Conservation (phyloP, 1,140 invertebrate species). For the Tetramorium alpestre region DNA sequence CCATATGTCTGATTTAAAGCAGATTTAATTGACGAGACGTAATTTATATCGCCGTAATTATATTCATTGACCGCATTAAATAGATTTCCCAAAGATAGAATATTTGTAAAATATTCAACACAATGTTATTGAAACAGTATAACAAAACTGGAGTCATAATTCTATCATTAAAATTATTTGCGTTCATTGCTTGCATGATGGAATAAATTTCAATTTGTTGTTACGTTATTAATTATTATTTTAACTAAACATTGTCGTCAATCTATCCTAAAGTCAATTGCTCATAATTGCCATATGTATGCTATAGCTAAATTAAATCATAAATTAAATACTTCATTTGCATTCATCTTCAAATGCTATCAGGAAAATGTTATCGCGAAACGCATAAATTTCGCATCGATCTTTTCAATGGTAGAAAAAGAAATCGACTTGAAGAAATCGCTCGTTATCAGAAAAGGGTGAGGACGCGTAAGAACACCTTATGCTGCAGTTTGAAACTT, state of each 20-base stretch:
- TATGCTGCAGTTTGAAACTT: constrained; percentile 48
- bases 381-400: background rate
- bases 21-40: constrained; percentile 25
- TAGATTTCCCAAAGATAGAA: constrained; percentile 9
- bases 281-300: background rate
- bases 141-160: background rate
- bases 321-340: background rate
- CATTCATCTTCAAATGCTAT: background rate
- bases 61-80: constrained; percentile 17
- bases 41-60: constrained; percentile 21
- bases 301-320: background rate
- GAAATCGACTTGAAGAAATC: constrained; percentile 29
- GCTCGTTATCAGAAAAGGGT: constrained; percentile 9
- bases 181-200: background rate
- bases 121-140: background rate
- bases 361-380: background rate
- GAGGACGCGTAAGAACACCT: background rate
- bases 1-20: constrained; percentile 6
- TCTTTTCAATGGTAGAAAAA: background rate
- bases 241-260: background rate
- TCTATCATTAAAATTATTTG: constrained; percentile 20
- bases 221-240: constrained; percentile 10
- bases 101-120: background rate
- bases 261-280: constrained; percentile 5
- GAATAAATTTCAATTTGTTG: constrained; percentile 17